Conservation (phyloP, 2,113 vertebrate genomes). For the Setophaga petechia region DNA sequence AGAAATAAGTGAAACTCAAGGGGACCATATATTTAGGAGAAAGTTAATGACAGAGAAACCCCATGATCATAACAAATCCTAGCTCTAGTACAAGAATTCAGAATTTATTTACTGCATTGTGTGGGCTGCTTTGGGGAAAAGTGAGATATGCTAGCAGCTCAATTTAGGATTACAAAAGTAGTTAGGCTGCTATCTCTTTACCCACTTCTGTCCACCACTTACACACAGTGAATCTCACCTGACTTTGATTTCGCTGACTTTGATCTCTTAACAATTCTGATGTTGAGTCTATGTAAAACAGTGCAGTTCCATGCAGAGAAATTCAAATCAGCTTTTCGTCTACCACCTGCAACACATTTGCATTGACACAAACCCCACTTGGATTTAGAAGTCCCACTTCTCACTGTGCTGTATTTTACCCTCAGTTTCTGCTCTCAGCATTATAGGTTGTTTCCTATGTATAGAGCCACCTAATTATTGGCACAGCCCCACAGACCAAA, state of each 20-base stretch:
- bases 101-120: background rate
- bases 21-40: background rate
- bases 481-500: background rate
- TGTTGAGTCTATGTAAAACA: background rate
- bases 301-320: background rate
- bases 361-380: background rate
- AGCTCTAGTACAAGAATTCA: background rate
- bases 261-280: background rate
- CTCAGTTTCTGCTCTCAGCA: background rate
- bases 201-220: background rate
- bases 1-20: background rate
- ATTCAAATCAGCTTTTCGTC: background rate
- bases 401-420: background rate
- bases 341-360: background rate
- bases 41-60: background rate
- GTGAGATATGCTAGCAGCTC: background rate
- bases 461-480: background rate
- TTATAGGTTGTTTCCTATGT: background rate
- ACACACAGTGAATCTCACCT: background rate
- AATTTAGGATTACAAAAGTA: background rate
- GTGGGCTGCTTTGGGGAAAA: background rate
- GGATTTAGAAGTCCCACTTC: background rate
- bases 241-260: background rate
- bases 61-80: background rate
- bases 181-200: background rate